phyloP scores from a whole-genome alignment of 2,888 invertebrate genomes.

The Elmis aenea region DNA sequence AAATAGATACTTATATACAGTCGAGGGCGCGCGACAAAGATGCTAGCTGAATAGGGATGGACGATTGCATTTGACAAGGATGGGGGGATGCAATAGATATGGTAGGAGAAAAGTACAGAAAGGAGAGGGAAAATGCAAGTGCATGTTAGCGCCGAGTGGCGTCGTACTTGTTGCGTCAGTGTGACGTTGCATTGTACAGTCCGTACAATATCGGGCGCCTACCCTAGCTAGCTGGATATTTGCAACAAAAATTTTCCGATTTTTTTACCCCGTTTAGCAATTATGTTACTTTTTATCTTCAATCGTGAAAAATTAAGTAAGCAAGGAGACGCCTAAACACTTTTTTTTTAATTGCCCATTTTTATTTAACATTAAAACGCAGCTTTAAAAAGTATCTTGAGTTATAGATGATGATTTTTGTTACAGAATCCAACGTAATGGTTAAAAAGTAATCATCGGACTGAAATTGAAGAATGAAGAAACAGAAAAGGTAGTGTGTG shows the following conservation, averaged over 20 bases:
- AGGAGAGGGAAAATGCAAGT: slow-evolving; percentile 46
- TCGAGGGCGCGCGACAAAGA: slow-evolving; percentile 24
- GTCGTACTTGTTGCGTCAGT: slow-evolving; percentile 51
- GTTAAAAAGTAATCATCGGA: slow-evolving; percentile 9
- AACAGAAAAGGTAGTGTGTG: slow-evolving; percentile 5
- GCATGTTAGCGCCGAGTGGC: slow-evolving; percentile 49
- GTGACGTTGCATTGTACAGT: slow-evolving; percentile 39
- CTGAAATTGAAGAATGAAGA: slow-evolving; percentile 12
- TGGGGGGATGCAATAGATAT: slow-evolving; percentile 29
- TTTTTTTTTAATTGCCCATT: no score
- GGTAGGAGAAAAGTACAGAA: slow-evolving; percentile 32
- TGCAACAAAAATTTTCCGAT: no score
- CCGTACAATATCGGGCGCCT: slow-evolving; percentile 19
- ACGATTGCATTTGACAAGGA: slow-evolving; percentile 30
- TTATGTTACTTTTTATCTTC: no score
- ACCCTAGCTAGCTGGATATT: no score
- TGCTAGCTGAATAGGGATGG: slow-evolving; percentile 30
- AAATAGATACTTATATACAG: slow-evolving; percentile 15
- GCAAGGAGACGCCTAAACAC: no score
- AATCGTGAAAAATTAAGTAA: no score
- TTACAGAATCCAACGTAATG: slow-evolving; percentile 17
- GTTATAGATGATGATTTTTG: no score
- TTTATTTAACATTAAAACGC: no score
- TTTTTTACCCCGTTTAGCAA: no score
- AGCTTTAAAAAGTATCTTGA: no score